These are phyloP conservation scores for Opisthocomus hoazin DNA, from an alignment of 2,113 vertebrate species.

Conservation along the genomic window DNA sequence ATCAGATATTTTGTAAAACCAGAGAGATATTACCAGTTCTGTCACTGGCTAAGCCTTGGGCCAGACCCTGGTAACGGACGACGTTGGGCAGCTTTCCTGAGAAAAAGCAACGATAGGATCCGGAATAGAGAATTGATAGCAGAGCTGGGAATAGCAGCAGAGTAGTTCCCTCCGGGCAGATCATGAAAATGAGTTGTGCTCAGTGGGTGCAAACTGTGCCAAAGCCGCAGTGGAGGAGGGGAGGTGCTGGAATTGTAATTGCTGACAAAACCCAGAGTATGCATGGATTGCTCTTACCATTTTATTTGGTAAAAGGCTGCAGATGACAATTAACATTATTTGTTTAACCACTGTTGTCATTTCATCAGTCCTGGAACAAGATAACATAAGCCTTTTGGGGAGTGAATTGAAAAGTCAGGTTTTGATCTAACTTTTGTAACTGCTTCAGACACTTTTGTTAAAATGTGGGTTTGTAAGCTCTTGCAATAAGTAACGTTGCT, in stretches of 20 bases:
- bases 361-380: not conserved
- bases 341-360: not conserved
- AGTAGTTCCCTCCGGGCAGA: not conserved
- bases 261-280: not conserved
- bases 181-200: not conserved
- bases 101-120: not conserved
- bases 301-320: not conserved
- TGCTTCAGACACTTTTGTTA: not conserved
- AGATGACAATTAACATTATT: not conserved
- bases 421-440: not conserved
- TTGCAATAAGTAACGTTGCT: not conserved
- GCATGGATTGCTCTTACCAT: not conserved
- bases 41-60: not conserved
- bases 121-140: not conserved
- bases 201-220: not conserved
- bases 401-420: not conserved
- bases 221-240: not conserved
- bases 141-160: not conserved
- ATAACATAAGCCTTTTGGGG: not conserved
- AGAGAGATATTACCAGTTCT: not conserved
- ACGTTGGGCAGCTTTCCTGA: not conserved
- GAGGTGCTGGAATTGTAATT: not conserved
- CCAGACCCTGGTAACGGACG: accelerated
- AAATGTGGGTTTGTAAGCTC: not conserved
- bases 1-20: not conserved